Evolutionary conservation across 1,140 invertebrate species (phyloP).

Genomic region (Halesus radiatus): DNA sequence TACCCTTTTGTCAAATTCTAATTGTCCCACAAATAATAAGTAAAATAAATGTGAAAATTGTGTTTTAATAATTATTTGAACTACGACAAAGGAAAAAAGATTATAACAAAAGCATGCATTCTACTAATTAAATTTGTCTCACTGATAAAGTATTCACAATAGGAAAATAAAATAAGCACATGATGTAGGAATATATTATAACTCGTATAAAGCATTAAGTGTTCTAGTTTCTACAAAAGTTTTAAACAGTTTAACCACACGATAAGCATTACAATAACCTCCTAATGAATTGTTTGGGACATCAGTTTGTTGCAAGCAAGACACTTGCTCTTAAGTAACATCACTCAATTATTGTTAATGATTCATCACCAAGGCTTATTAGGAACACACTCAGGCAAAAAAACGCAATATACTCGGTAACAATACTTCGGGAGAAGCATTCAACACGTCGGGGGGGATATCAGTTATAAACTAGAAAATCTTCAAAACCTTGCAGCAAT

Average conservation of each 20-base stretch:
- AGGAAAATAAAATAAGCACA: constrained; percentile 24
- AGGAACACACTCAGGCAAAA: constrained; percentile 53
- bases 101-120: constrained; percentile 16
- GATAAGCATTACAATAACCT: constrained; percentile 33
- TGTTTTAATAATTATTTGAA: not conserved
- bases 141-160: constrained; percentile 22
- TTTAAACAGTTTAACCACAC: constrained; percentile 7
- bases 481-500: constrained; percentile 3
- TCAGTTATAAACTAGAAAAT: not conserved
- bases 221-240: constrained; percentile 9
- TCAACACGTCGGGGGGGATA: not conserved
- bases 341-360: constrained; percentile 17
- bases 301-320: constrained; percentile 40
- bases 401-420: constrained; percentile 29
- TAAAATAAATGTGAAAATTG: too few species aligned
- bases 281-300: constrained; percentile 45
- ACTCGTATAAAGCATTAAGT: constrained; percentile 8
- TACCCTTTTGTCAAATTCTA: too few species aligned
- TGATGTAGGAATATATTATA: not conserved
- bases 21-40: too few species aligned
- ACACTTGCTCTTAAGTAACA: not conserved
- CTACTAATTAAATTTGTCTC: constrained; percentile 13
- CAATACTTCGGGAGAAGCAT: not conserved
- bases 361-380: constrained; percentile 34
- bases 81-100: not conserved